These are phyloP conservation scores for cattle (Bos taurus) DNA, from an alignment of 2,113 vertebrate genomes.

Conservation along the genomic window ARS-UCD2.0 NC_037332.1:80942501-80943000, in stretches of 20 bases:
- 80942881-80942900: neutral
- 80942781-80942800: neutral
- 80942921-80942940: neutral
- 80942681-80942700: neutral
- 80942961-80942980: neutral
- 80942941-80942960: neutral
- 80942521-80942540: neutral
- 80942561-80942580: neutral
- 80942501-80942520: neutral
- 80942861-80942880: neutral
- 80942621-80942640: neutral
- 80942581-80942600: neutral
- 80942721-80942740: neutral
- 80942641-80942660: neutral
- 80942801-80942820: neutral
- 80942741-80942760: neutral
- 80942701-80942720: accelerated
- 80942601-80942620: neutral
- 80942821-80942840: neutral
- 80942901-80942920: neutral
- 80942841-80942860: neutral
- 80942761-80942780: neutral
- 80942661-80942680: neutral
- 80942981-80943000: neutral
- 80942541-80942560: neutral